Conservation (phyloP, 2,888 invertebrate species). For the Stomorhina lunata region DNA sequence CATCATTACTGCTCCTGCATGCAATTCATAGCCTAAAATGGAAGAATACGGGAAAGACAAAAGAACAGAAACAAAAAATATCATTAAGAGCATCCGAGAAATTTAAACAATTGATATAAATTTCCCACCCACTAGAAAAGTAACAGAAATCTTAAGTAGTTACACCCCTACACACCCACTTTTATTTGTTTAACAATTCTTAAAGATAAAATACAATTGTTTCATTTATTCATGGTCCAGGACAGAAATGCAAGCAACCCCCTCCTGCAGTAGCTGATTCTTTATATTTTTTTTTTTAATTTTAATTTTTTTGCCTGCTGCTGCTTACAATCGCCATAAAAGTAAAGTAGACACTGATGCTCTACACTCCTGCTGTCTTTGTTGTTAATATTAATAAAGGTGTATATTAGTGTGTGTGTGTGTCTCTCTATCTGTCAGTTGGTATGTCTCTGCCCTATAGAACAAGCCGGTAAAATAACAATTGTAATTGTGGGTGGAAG, state of each 20-base stretch:
- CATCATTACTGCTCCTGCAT: conserved; percentile 15
- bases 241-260: conserved; percentile 30
- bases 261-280: not conserved
- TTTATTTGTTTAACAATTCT: conserved; percentile 36
- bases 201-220: conserved; percentile 44
- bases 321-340: conserved; percentile 19
- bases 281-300: not conserved
- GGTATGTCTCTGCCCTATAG: not conserved
- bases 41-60: not conserved
- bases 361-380: conserved; percentile 7
- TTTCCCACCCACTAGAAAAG: not conserved
- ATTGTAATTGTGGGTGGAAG: conserved; percentile 30
- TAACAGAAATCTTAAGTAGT: conserved; percentile 33
- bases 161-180: conserved; percentile 15
- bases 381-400: conserved; percentile 11
- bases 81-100: conserved; percentile 78
- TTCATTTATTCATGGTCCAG: conserved; percentile 27
- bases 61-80: conserved; percentile 67
- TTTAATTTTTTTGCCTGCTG: not conserved
- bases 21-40: conserved; percentile 64
- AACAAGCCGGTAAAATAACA: conserved; percentile 26
- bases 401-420: not conserved
- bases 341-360: conserved; percentile 9
- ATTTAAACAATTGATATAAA: conserved; percentile 68
- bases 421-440: not conserved